Evolutionary conservation across 1,140 invertebrate genomes (phyloP).

Genomic region (Drosophila funebris): DNA sequence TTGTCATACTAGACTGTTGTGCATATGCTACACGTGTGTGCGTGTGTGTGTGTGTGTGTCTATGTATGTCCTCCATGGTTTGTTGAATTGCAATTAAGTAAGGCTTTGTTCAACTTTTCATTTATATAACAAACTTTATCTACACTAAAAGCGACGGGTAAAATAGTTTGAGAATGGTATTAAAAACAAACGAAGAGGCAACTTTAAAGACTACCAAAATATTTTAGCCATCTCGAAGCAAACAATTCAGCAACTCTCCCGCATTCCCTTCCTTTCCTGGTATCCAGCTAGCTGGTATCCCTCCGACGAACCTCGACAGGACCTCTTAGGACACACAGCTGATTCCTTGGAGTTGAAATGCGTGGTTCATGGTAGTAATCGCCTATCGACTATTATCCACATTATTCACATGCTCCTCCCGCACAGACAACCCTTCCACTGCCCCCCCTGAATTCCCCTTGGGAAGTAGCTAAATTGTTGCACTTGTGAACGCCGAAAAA

Average conservation of each 20-base stretch:
- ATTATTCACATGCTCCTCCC: slow-evolving; percentile 35
- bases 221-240: slow-evolving; percentile 25
- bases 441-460: background rate
- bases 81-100: slow-evolving; percentile 16
- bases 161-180: slow-evolving; percentile 28
- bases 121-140: slow-evolving; percentile 1
- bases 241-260: slow-evolving; percentile 21
- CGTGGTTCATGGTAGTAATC: slow-evolving; percentile 26
- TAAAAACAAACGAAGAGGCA: slow-evolving; percentile 13
- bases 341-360: slow-evolving; percentile 2
- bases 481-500: slow-evolving; percentile 56
- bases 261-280: no score
- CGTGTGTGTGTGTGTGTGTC: background rate
- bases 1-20: no score
- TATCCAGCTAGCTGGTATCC: background rate
- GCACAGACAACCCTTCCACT: no score
- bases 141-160: background rate
- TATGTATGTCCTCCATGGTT: slow-evolving; percentile 4
- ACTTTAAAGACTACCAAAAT: slow-evolving; percentile 26
- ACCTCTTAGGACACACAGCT: background rate
- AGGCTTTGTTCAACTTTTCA: slow-evolving; percentile 17
- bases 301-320: no score
- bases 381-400: slow-evolving; percentile 44
- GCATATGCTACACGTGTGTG: background rate
- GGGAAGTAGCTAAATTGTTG: slow-evolving; percentile 60